Evolutionary conservation across 2,113 vertebrate genomes (phyloP).

Genomic region (Bungarus multicinctus): DNA sequence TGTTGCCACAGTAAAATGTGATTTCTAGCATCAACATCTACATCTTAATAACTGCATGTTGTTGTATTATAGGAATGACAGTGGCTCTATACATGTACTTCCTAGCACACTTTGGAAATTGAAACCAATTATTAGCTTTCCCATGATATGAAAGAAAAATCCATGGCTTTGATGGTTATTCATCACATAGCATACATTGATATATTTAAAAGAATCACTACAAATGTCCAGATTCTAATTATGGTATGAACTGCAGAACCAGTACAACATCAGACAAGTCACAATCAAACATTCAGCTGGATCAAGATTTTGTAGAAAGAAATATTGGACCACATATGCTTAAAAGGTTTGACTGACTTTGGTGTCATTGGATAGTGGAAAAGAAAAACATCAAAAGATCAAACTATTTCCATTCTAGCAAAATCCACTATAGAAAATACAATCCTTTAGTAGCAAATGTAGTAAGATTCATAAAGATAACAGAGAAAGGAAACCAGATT

Average conservation of each 20-base stretch:
- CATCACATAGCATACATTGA: background rate
- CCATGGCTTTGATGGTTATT: background rate
- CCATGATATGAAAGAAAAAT: background rate
- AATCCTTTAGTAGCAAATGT: background rate
- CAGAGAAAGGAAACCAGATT: rapidly evolving
- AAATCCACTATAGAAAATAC: background rate
- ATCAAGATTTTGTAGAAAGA: background rate
- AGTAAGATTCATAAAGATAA: background rate
- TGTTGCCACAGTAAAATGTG: background rate
- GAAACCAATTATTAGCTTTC: background rate
- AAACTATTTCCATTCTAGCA: background rate
- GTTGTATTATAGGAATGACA: background rate
- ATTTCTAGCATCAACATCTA: background rate
- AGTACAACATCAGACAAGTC: background rate
- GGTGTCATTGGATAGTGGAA: background rate
- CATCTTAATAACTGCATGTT: background rate
- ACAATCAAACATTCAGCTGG: background rate
- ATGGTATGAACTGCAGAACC: background rate
- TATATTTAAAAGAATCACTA: background rate
- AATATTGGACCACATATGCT: background rate
- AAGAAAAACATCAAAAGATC: rapidly evolving
- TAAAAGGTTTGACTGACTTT: rapidly evolving
- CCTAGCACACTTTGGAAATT: background rate
- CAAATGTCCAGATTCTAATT: background rate
- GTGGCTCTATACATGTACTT: too few relatives aligned